A percentile compares a stretch with the other conserved stretches of the same genome.
Evolutionary conservation across 2,888 invertebrate genomes (phyloP).

Genomic region (Hypomecis atomaria): DNA sequence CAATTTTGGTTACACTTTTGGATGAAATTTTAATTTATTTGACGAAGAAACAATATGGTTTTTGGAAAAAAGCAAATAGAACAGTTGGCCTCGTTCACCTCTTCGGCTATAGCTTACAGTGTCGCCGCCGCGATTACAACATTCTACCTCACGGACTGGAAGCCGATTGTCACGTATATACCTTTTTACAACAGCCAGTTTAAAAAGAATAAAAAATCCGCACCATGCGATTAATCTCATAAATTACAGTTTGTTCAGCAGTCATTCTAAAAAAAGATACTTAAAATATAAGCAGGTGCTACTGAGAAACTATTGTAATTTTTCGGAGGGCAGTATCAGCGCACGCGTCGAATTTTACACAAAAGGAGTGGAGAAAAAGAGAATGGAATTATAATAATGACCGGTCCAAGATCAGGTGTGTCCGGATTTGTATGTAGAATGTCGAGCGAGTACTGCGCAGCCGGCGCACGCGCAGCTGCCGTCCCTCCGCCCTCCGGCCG

Average conservation of each 20-base stretch:
- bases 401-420: constrained; percentile 80
- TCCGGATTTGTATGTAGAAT: constrained; percentile 76
- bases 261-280: no score
- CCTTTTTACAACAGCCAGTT: constrained; percentile 91
- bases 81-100: constrained; percentile 73
- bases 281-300: constrained; percentile 34
- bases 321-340: constrained; percentile 42
- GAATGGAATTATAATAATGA: constrained; percentile 74
- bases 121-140: constrained; percentile 80
- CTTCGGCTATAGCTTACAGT: constrained; percentile 85
- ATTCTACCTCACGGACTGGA: constrained; percentile 92
- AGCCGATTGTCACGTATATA: constrained; percentile 86
- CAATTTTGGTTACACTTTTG: not conserved
- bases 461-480: constrained; percentile 79
- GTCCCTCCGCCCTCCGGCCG: constrained; percentile 64
- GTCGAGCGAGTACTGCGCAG: constrained; percentile 75
- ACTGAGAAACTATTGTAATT: constrained; percentile 39
- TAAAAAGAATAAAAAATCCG: constrained; percentile 46
- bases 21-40: not conserved
- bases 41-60: constrained; percentile 42
- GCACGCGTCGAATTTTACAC: constrained; percentile 62
- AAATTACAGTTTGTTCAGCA: not conserved
- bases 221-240: constrained; percentile 30
- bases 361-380: constrained; percentile 59
- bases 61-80: constrained; percentile 86